Evolutionary conservation across 2,888 invertebrate species (phyloP).

Genomic region (Salpingus planirostris): DNA sequence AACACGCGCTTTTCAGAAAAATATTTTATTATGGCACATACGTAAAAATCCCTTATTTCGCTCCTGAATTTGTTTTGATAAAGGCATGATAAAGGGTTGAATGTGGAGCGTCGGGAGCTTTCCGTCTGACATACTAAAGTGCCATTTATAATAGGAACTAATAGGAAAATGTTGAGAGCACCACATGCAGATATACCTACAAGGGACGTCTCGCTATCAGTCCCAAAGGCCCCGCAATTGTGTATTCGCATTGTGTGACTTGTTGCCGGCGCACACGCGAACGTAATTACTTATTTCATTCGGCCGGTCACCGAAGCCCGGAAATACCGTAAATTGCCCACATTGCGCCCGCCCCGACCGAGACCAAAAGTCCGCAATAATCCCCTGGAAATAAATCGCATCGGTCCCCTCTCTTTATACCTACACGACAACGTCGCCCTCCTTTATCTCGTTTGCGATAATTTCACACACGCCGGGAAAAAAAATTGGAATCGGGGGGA

Average conservation of each 20-base stretch:
- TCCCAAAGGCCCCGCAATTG: not conserved
- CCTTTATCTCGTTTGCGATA: not conserved
- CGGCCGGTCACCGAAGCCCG: conserved; percentile 2
- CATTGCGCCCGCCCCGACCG: conserved; percentile 1
- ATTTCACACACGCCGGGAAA: too few species aligned
- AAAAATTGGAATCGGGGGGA: too few species aligned
- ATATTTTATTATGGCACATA: too few species aligned
- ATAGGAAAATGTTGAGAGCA: conserved; percentile 2
- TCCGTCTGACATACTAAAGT: too few species aligned
- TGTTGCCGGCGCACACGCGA: conserved; percentile 2
- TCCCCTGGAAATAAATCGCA: conserved; percentile 1
- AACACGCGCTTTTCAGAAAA: too few species aligned
- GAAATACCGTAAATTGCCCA: conserved; percentile 1
- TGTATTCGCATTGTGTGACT: conserved; percentile 5
- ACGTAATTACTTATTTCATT: conserved; percentile 2
- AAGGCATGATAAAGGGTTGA: too few species aligned
- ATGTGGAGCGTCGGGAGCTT: too few species aligned
- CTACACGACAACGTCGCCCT: conserved; percentile 1
- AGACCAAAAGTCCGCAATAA: too few species aligned
- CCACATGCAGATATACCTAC: not conserved
- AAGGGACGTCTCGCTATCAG: not conserved
- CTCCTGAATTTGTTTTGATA: too few species aligned
- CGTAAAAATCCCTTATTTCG: too few species aligned
- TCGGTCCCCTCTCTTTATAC: not conserved
- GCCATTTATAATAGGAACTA: too few species aligned